Conservation (phyloP, 2,113 vertebrate species). For the Campylorhamphus procurvoides region DNA sequence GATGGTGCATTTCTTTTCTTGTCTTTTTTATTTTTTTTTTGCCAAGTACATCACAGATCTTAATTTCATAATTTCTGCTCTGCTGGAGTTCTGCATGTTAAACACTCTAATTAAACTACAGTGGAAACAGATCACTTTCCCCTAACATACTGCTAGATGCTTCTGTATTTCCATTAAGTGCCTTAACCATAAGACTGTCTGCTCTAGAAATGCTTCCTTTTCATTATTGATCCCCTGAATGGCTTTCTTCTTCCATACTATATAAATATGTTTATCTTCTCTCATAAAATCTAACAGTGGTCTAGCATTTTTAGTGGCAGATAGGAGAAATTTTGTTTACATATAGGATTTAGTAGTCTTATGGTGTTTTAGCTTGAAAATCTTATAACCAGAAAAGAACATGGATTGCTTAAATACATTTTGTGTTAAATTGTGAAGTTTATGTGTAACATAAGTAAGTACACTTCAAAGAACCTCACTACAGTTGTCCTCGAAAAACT, state of each 20-base stretch:
- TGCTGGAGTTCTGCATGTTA: background rate
- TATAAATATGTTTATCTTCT: background rate
- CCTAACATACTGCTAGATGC: background rate
- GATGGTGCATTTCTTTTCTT: background rate
- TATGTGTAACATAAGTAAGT: background rate
- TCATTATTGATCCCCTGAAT: background rate
- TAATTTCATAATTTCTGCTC: background rate
- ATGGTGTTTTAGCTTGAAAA: background rate
- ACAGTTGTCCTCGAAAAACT: background rate
- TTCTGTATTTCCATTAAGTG: background rate
- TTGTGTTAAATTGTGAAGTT: background rate
- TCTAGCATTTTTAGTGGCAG: background rate
- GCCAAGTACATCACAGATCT: background rate
- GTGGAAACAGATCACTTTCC: background rate
- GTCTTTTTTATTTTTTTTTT: rapidly evolving
- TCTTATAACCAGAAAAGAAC: background rate
- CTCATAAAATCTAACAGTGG: background rate
- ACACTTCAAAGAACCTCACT: background rate
- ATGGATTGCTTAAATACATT: background rate
- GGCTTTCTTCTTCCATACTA: background rate
- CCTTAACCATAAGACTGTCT: background rate
- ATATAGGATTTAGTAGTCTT: background rate
- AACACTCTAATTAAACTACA: background rate
- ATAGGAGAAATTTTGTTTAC: background rate
- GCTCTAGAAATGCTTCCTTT: background rate